phyloP scores from a whole-genome alignment of 2,888 invertebrate species.

The Ophion ventricosus region DNA sequence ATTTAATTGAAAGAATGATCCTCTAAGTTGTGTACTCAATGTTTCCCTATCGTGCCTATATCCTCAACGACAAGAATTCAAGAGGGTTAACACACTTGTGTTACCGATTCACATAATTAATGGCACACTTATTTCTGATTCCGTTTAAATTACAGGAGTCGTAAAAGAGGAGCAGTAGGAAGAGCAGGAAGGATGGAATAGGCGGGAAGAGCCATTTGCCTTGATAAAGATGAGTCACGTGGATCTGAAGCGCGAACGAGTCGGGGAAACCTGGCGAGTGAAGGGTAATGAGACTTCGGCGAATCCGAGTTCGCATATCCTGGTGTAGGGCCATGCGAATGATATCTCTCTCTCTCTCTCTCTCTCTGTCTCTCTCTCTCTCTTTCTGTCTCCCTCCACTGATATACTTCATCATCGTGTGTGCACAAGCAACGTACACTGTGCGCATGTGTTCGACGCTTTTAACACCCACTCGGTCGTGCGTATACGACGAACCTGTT shows the following conservation, averaged over 20 bases:
- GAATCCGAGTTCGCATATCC: slow-evolving; percentile 62
- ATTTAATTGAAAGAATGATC: neutral
- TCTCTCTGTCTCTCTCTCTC: neutral
- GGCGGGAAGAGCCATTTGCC: neutral
- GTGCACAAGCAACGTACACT: neutral
- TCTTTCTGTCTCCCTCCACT: slow-evolving; percentile 14
- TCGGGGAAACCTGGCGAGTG: slow-evolving; percentile 6
- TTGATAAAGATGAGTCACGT: slow-evolving; percentile 16
- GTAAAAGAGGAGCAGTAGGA: neutral
- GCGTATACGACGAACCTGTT: slow-evolving; percentile 43
- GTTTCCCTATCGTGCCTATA: neutral
- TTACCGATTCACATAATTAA: neutral
- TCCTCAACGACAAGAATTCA: neutral
- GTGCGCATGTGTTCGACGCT: slow-evolving; percentile 1
- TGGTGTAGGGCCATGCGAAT: slow-evolving; percentile 61
- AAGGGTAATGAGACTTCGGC: slow-evolving; percentile 60
- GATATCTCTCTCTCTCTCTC: slow-evolving; percentile 21
- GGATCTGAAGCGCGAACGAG: slow-evolving; percentile 24
- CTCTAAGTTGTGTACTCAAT: no score
- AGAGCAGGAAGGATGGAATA: neutral
- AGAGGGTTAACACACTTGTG: neutral
- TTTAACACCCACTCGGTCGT: slow-evolving; percentile 23
- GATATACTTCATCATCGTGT: neutral
- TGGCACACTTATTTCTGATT: neutral
- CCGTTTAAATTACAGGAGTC: neutral